Conservation (phyloP, 2,888 invertebrate species). For the Dryadula phaetusa region DNA sequence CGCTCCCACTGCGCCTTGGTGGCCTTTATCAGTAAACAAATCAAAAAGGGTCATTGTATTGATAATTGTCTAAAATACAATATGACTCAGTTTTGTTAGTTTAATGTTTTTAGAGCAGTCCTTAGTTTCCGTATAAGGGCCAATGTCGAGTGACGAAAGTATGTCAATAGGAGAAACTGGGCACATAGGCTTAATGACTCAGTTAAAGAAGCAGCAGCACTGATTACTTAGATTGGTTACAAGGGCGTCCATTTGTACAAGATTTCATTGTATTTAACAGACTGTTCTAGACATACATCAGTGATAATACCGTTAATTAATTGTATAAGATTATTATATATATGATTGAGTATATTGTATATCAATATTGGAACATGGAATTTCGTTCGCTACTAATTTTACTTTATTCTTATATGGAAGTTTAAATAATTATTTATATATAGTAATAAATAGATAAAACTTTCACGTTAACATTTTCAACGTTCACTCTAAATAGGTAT, state of each 20-base stretch:
- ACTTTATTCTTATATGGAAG: no score
- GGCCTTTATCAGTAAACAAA: no score
- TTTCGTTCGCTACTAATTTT: no score
- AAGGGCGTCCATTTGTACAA: conserved; percentile 24
- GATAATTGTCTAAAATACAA: not conserved
- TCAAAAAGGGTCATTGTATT: not conserved
- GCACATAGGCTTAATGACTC: conserved; percentile 34
- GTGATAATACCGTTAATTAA: not conserved
- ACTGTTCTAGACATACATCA: conserved; percentile 3
- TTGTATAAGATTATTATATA: not conserved
- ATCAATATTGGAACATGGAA: no score
- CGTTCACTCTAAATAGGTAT: no score
- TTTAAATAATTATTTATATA: no score
- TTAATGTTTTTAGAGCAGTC: conserved; percentile 12
- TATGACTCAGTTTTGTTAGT: not conserved
- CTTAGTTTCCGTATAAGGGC: conserved; percentile 18
- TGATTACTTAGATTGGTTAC: conserved; percentile 30
- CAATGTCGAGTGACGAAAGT: conserved; percentile 27
- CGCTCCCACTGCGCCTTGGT: no score
- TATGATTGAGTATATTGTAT: no score
- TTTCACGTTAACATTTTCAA: no score
- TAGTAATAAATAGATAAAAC: no score
- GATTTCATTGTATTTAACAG: conserved; percentile 1
- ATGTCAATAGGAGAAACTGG: conserved; percentile 36
- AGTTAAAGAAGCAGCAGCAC: conserved; percentile 21